phyloP scores from a whole-genome alignment of 2,797 vertebrate species.

The Bryconaethiops microstoma region DNA sequence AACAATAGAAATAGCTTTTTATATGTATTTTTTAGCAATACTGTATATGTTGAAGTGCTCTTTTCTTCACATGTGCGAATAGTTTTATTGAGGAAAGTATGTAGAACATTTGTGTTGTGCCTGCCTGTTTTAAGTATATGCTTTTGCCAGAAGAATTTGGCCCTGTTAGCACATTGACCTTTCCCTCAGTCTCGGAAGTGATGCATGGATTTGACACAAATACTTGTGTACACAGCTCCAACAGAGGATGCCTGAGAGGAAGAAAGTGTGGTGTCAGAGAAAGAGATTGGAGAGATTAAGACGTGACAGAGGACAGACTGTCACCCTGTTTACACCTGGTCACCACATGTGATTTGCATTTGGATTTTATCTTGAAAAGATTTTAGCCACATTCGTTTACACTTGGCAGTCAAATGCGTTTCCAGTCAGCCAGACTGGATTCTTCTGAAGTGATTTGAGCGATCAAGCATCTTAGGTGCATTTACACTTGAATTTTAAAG shows the following conservation, averaged over 20 bases:
- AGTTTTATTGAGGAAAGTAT: neutral
- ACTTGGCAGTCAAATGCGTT: no score
- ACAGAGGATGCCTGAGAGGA: slow-evolving; percentile 85
- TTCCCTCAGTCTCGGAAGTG: slow-evolving; percentile 77
- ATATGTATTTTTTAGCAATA: no score
- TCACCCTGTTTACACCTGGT: no score
- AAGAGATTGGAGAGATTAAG: neutral
- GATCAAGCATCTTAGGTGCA: no score
- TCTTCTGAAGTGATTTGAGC: no score
- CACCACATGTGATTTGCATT: no score
- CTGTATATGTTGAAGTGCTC: neutral
- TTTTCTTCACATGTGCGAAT: neutral
- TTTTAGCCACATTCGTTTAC: no score
- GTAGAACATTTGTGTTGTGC: neutral
- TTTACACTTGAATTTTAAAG: no score
- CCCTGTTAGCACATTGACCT: slow-evolving; percentile 92
- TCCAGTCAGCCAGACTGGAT: no score
- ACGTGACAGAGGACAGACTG: neutral
- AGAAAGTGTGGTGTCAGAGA: neutral
- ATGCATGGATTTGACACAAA: slow-evolving; percentile 90
- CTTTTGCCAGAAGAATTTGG: slow-evolving; percentile 98
- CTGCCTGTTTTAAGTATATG: slow-evolving; percentile 92
- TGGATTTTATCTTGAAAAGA: no score
- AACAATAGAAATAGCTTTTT: no score
- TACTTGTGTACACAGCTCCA: slow-evolving; percentile 90